phyloP scores from a whole-genome alignment of 2,797 vertebrate genomes.

The Oreochromis mossambicus region DNA sequence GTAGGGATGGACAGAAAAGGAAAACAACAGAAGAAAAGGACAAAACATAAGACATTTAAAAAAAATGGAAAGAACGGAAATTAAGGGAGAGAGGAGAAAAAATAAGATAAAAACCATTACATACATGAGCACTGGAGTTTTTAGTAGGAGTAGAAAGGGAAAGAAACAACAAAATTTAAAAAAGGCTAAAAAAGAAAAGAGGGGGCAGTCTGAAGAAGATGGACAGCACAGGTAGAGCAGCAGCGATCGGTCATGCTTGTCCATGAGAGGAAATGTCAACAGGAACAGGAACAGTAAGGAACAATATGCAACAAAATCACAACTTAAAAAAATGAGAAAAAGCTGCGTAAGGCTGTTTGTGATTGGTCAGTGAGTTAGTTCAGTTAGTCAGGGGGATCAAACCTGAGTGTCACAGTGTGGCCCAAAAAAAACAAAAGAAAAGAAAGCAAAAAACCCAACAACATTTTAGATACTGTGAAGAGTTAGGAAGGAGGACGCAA shows the following conservation, averaged over 20 bases:
- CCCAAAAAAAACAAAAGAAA: not conserved
- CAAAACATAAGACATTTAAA: constrained; percentile 74
- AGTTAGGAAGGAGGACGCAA: constrained; percentile 16
- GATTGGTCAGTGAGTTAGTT: constrained; percentile 77
- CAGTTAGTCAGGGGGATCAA: constrained; percentile 71
- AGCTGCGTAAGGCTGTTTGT: constrained; percentile 46
- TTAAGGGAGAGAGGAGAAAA: constrained; percentile 71
- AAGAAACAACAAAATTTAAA: constrained; percentile 64
- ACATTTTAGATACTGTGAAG: constrained; percentile 30
- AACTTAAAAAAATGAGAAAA: constrained; percentile 49
- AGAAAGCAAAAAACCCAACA: constrained; percentile 20
- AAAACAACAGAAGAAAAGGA: constrained; percentile 65
- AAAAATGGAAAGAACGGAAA: constrained; percentile 75
- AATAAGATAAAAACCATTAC: constrained; percentile 78
- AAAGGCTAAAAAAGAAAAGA: constrained; percentile 50
- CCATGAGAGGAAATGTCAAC: constrained; percentile 68
- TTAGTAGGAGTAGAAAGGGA: constrained; percentile 72
- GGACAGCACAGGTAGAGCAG: constrained; percentile 69
- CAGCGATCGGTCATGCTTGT: constrained; percentile 75
- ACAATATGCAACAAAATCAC: constrained; percentile 56
- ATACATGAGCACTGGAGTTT: constrained; percentile 70
- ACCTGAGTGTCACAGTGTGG: constrained; percentile 59
- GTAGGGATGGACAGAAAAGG: constrained; percentile 81
- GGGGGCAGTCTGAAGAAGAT: constrained; percentile 67
- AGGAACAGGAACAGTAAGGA: constrained; percentile 58